Base-by-base conservation (phyloP, 2,888 invertebrate genomes). In the Cybosia mesomella region DNA sequence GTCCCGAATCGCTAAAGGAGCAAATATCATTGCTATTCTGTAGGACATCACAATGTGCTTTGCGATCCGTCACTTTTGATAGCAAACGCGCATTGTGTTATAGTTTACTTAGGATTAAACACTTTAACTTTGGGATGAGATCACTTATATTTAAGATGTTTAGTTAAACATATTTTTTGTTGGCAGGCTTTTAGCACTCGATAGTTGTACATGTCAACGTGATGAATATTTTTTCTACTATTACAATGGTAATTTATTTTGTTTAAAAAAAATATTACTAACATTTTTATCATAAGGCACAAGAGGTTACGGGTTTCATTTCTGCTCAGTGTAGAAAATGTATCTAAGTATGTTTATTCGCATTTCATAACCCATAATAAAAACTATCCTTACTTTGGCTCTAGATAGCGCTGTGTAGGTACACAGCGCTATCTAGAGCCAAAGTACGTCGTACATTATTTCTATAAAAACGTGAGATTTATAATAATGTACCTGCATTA, bases 51-150 rank as follows among this genome's bases (percentile, higher is more conserved):
- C 90, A 92, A 92, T 90, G 85, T 81, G 70, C 84, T 82, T 87
- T 87, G 83, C 91, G 92, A 93, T 91, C 89, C 89, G 94, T 94
- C 94, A 94, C 80, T 90, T 89, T 88, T 87, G 90, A 91, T 92
- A 89, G 85, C 76, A 67, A 80, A 77, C 77, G 79, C 69, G 76
- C 82, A 85, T 90, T 91, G 89, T 91, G 87, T 82, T 81, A 76
- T 71, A 82, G 90, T 90, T 92, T 90, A 87, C 88, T 89, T 79
- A 77, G 89, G 91, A 91, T 90, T 91, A 89, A 85, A 86, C 89
- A 88, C 89, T 88, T 80, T 89, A 86, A 86, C 83, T 84, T 85
- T 69, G 79, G 86, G 86, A 87, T 86, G 76, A 82, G 78, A 71
- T 85, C 86, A 87, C 86, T 89, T 88, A 83, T 72, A 70, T 78